Conservation (phyloP, 2,113 vertebrate genomes). For the Hippocampus guttulatus region DNA sequence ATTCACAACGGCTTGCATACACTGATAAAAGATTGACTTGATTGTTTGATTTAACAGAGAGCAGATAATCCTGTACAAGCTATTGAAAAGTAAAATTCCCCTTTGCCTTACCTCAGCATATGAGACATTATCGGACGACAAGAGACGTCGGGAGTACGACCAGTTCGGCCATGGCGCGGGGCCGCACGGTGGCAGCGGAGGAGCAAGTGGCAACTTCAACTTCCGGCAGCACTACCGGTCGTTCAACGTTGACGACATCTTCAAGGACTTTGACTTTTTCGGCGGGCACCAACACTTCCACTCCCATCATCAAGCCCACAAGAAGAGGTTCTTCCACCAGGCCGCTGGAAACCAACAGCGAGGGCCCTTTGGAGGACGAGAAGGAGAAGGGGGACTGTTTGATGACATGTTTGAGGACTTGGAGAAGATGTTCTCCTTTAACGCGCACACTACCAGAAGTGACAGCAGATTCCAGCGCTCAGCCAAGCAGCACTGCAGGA, state of each 20-base stretch:
- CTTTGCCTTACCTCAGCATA: slow-evolving; percentile 75
- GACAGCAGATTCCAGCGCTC: slow-evolving; percentile 80
- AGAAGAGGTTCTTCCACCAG: slow-evolving; percentile 86
- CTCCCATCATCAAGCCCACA: slow-evolving; percentile 59
- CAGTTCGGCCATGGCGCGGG: slow-evolving; percentile 75
- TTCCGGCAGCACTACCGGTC: slow-evolving; percentile 77
- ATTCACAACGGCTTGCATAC: background rate
- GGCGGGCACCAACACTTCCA: slow-evolving; percentile 70
- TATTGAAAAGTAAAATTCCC: background rate
- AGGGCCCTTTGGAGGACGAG: slow-evolving; percentile 79
- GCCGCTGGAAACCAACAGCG: slow-evolving; percentile 72
- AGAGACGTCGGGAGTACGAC: slow-evolving; percentile 85
- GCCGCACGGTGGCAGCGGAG: slow-evolving; percentile 37
- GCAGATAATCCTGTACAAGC: background rate
- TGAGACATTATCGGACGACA: slow-evolving; percentile 88
- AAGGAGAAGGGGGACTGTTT: slow-evolving; percentile 82
- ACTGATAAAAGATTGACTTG: background rate
- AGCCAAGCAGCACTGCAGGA: slow-evolving; percentile 86
- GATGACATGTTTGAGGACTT: slow-evolving; percentile 93
- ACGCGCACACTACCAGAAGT: slow-evolving; percentile 73
- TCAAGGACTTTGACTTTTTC: slow-evolving; percentile 86
- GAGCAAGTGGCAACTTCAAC: slow-evolving; percentile 58
- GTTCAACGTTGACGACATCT: slow-evolving; percentile 92
- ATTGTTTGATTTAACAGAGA: background rate
- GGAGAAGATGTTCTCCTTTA: slow-evolving; percentile 96